Evolutionary conservation across 2,888 invertebrate genomes (phyloP).

Genomic region (Drosophila falleni): DNA sequence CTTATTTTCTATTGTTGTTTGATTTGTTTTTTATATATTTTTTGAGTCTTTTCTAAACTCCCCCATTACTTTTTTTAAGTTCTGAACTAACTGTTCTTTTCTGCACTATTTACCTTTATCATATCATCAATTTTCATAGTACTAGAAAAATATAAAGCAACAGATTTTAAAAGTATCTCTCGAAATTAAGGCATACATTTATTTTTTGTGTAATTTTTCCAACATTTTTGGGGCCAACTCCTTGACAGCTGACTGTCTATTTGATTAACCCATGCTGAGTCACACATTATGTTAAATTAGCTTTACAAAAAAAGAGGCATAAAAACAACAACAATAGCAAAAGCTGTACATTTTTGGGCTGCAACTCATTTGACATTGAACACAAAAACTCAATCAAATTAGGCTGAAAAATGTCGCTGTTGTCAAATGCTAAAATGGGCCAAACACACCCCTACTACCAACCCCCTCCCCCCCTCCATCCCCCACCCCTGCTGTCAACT

Average conservation of each 20-base stretch:
- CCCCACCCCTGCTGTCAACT: conserved; percentile 2
- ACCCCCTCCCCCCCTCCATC: not conserved
- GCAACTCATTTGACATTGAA: conserved; percentile 58
- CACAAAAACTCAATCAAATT: conserved; percentile 79
- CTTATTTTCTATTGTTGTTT: not conserved
- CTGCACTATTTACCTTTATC: too few species aligned
- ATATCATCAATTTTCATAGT: too few species aligned
- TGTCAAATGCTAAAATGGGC: conserved; percentile 25
- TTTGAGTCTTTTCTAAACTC: not conserved
- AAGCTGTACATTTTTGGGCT: conserved; percentile 8
- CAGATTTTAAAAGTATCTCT: not conserved
- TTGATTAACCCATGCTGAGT: conserved; percentile 53
- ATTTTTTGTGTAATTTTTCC: not conserved
- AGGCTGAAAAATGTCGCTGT: conserved; percentile 31
- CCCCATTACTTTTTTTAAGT: not conserved
- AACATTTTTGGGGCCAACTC: conserved; percentile 6
- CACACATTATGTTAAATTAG: conserved; percentile 36
- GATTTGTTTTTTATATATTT: not conserved
- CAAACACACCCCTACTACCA: not conserved
- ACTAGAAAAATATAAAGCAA: not conserved
- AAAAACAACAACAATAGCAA: conserved; percentile 9
- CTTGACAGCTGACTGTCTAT: conserved; percentile 53
- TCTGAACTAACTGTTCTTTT: not conserved
- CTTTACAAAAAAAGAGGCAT: not conserved
- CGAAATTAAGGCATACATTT: not conserved